Conservation (phyloP, 2,113 vertebrate genomes). For the Hippocampus comes region DNA sequence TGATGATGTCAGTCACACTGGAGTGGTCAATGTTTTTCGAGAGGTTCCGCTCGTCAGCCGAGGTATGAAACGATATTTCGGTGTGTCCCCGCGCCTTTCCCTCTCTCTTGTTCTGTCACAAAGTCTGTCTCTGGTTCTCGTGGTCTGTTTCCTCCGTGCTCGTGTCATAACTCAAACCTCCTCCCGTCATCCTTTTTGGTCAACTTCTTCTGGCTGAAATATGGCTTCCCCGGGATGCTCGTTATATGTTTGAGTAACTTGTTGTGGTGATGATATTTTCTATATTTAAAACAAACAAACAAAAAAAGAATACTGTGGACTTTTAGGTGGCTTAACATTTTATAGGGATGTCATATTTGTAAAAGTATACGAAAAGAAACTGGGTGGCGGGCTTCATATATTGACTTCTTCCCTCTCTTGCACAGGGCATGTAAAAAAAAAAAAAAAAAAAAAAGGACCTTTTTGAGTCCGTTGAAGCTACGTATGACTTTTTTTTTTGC, state of each 20-base stretch:
- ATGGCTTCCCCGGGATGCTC: conserved; percentile 65
- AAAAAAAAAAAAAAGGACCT: conserved; percentile 79
- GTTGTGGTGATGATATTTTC: conserved; percentile 89
- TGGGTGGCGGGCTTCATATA: conserved; percentile 25
- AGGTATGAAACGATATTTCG: conserved; percentile 49
- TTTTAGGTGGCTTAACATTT: conserved; percentile 90
- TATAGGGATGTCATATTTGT: conserved; percentile 91
- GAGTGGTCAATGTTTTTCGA: conserved; percentile 50
- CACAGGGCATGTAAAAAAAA: conserved; percentile 85
- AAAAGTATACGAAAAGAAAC: conserved; percentile 65
- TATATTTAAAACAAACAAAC: conserved; percentile 61
- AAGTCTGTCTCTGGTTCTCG: conserved; percentile 57
- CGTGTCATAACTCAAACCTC: conserved; percentile 50
- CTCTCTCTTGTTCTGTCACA: conserved; percentile 64
- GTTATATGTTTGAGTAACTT: conserved; percentile 87
- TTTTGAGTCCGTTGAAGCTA: conserved; percentile 77
- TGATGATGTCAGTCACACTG: conserved; percentile 36
- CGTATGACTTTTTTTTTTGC: conserved; percentile 80
- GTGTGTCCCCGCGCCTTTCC: conserved; percentile 27
- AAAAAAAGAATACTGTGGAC: conserved; percentile 84
- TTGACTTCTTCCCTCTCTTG: conserved; percentile 74
- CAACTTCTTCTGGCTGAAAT: conserved; percentile 50
- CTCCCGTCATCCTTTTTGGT: conserved; percentile 41
- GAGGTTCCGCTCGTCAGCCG: conserved; percentile 49
- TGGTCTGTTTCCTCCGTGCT: conserved; percentile 59